These are phyloP conservation scores for Pangasianodon gigas DNA, from an alignment of 2,113 vertebrate species.

Conservation along the genomic window DNA sequence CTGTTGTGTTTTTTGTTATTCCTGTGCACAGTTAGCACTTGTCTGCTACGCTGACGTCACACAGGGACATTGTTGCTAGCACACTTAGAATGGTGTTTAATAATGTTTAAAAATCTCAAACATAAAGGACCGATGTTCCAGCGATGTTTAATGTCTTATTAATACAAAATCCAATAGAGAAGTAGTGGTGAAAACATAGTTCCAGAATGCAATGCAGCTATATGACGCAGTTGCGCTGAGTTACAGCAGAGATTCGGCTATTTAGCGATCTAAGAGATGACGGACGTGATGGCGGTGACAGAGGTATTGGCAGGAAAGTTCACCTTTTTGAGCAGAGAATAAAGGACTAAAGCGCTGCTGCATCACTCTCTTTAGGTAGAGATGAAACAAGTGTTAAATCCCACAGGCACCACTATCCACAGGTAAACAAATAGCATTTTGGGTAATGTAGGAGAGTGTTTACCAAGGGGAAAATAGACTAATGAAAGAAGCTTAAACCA, in stretches of 20 bases:
- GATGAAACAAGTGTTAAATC: not conserved
- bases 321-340: not conserved
- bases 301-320: not conserved
- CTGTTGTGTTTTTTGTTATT: not conserved
- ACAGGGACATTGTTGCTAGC: not conserved
- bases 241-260: not conserved
- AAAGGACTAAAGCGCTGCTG: not conserved
- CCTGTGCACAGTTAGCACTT: not conserved
- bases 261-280: not conserved
- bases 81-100: not conserved
- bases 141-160: not conserved
- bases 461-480: not conserved
- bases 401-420: not conserved
- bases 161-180: not conserved
- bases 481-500: not conserved
- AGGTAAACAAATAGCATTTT: not conserved
- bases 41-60: not conserved
- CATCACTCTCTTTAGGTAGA: not conserved
- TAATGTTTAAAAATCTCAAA: not conserved
- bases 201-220: not conserved
- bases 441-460: not conserved
- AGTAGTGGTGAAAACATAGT: not conserved
- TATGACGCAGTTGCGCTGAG: not conserved
- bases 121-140: not conserved
- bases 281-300: not conserved